phyloP scores from a whole-genome alignment of 2,888 invertebrate species.

The Cotesia congregata region DNA sequence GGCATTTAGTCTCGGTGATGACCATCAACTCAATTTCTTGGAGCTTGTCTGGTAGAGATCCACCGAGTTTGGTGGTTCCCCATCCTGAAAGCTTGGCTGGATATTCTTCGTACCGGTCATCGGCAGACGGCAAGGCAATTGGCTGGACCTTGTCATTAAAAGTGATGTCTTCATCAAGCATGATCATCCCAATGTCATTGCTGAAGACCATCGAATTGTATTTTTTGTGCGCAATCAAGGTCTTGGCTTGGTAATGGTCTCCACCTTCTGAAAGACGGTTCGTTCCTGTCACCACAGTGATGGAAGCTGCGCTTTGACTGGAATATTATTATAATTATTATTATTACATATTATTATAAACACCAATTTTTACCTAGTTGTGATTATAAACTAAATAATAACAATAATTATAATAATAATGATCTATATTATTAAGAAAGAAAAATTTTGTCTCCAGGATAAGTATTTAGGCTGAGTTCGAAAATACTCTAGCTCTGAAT shows the following conservation, averaged over 20 bases:
- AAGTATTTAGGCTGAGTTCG: too few relatives aligned
- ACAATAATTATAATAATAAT: background rate
- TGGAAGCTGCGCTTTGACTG: conserved; percentile 32
- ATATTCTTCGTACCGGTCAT: conserved; percentile 63
- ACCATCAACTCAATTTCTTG: conserved; percentile 52
- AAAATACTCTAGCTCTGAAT: too few relatives aligned
- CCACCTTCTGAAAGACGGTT: conserved; percentile 71
- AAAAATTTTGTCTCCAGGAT: too few relatives aligned
- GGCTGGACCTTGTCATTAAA: conserved; percentile 68
- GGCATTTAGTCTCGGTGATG: conserved; percentile 48
- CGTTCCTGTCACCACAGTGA: conserved; percentile 71
- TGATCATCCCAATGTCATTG: conserved; percentile 72
- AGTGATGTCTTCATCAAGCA: conserved; percentile 62
- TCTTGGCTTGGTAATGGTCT: conserved; percentile 64
- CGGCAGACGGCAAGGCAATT: conserved; percentile 63
- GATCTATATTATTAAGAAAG: too few relatives aligned
- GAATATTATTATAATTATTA: conserved; percentile 4
- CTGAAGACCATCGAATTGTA: conserved; percentile 66
- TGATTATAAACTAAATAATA: background rate
- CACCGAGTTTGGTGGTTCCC: conserved; percentile 66
- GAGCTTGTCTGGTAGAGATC: conserved; percentile 50
- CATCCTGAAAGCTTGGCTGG: conserved; percentile 70
- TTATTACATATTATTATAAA: too few relatives aligned
- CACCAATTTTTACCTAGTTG: too few relatives aligned
- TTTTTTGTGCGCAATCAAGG: conserved; percentile 69